Base-by-base conservation (phyloP, 2,113 vertebrate species). In the Kobus ellipsiprymnus region DNA sequence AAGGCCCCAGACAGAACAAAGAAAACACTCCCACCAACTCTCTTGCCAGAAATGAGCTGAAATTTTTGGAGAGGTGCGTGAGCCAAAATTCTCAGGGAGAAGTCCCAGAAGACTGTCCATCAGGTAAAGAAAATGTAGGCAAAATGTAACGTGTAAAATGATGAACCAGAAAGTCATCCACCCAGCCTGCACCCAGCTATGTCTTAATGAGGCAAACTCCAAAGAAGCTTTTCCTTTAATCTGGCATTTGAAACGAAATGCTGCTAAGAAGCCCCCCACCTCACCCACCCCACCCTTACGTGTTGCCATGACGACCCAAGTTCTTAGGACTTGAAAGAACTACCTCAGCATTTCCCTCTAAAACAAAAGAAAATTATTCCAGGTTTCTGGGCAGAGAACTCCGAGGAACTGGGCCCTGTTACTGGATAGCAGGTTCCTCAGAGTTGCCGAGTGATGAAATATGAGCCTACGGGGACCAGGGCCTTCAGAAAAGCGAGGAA, bases 301-400 rank as follows among this genome's bases (percentile, higher is more conserved):
- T 50, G 98, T 99, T 99, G 98, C 98, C 98, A 98, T 98, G 98
- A 97, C 98, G 77, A 99, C 98, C 86, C 87, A 87, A 97, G 89
- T 98, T 97, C 98, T 97, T 78, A 95, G 90, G 89, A 94, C 91
- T 90, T 91, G 95, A 95, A 98, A 98, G 88, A 90, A 97, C 96
- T 80, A 95, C 89, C 97, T 98, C 97, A 97, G 97, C 95, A 96
- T 77, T 98, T 98, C 87, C 74, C 77, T 90, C 52, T 92, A 84
- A 96, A 95, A 98, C 95, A 97, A 97, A 98, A 97, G 97, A 93
- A 97, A 98, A 96, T 90, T 89, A 91, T 67, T 96, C 89, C 95
- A 95, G 96, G 91, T 94, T 96, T 97, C 91, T 94, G 80, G 85
- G 82, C 95, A 96, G 50, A 94, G 67, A 74, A 87, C 80, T 46